Evolutionary conservation across 2,888 invertebrate genomes (phyloP).

Genomic region (Eupithecia dodoneata): DNA sequence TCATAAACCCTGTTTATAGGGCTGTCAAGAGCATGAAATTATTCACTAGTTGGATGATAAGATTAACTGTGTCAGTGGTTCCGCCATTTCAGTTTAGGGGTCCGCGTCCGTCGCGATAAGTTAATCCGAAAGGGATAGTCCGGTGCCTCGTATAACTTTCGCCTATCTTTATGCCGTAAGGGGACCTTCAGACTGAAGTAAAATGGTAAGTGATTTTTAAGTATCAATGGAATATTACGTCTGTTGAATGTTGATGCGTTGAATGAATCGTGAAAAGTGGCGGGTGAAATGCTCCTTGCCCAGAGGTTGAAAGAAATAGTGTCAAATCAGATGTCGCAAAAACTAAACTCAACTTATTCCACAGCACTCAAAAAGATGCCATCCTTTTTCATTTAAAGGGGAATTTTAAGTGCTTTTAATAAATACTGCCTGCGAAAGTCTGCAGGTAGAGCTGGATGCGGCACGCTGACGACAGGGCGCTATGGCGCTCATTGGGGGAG

Average conservation of each 20-base stretch:
- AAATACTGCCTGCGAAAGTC: too few relatives aligned
- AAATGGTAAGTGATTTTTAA: neutral
- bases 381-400: too few relatives aligned
- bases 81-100: constrained; percentile 33
- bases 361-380: neutral
- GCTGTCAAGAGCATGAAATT: constrained; percentile 48
- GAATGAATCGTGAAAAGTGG: neutral
- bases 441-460: too few relatives aligned
- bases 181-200: constrained; percentile 3
- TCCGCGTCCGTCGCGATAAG: constrained; percentile 26
- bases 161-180: constrained; percentile 26
- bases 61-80: constrained; percentile 43
- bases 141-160: constrained; percentile 28
- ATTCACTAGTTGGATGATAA: constrained; percentile 50
- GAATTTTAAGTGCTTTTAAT: too few relatives aligned
- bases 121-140: constrained; percentile 30
- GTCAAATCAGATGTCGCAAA: neutral
- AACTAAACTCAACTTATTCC: neutral
- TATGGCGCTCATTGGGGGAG: too few relatives aligned
- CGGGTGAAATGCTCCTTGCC: neutral
- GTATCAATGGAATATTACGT: neutral
- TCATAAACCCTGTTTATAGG: constrained; percentile 51
- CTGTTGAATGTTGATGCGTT: neutral
- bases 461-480: too few relatives aligned
- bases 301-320: neutral